A percentile compares a stretch with the other conserved stretches of the same genome.
phyloP scores from a whole-genome alignment of 2,888 invertebrate species.

The Tachina lurida region DNA sequence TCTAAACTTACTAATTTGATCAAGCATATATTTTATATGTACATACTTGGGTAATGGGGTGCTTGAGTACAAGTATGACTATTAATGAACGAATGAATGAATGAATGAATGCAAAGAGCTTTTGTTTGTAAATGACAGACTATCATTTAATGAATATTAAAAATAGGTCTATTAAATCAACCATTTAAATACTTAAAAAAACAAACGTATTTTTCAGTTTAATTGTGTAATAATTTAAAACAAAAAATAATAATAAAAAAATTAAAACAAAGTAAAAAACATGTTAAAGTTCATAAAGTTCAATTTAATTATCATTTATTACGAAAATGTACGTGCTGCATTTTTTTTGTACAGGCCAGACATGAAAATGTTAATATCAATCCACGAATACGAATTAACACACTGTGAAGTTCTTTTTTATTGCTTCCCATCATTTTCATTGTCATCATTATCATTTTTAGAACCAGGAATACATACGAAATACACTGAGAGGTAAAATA shows the following conservation, averaged over 20 bases:
- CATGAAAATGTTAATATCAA: neutral
- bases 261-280: conserved; percentile 64
- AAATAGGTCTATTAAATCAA: conserved; percentile 60
- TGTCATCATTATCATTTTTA: conserved; percentile 6
- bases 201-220: conserved; percentile 30
- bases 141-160: conserved; percentile 59
- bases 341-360: neutral
- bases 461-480: neutral
- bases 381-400: neutral
- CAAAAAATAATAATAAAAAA: neutral
- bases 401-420: neutral
- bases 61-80: conserved; percentile 26
- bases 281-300: conserved; percentile 72
- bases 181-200: conserved; percentile 71
- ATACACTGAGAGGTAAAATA: neutral
- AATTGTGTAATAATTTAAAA: conserved; percentile 31
- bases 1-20: conserved; percentile 68
- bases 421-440: conserved; percentile 3
- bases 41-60: conserved; percentile 44
- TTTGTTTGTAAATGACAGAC: conserved; percentile 51
- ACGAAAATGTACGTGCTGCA: conserved; percentile 30
- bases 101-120: conserved; percentile 21
- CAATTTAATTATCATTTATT: conserved; percentile 71
- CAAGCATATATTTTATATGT: conserved; percentile 1
- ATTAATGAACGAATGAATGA: conserved; percentile 16